Conservation (phyloP, 2,113 vertebrate species). For the Channa argus region DNA sequence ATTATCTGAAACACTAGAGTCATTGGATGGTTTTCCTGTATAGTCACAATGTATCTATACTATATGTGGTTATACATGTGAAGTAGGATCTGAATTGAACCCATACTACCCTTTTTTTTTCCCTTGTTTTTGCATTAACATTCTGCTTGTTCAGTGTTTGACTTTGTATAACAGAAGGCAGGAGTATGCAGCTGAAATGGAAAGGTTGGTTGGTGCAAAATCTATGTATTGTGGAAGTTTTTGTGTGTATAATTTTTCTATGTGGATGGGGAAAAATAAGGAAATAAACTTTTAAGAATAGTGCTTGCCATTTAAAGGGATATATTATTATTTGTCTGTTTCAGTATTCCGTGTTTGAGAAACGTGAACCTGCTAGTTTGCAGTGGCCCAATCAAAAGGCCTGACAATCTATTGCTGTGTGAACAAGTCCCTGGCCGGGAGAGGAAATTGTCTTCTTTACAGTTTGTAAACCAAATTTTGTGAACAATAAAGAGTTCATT, state of each 20-base stretch:
- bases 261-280: conserved; percentile 48
- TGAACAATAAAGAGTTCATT: not conserved
- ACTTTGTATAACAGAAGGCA: conserved; percentile 25
- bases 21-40: conserved; percentile 46
- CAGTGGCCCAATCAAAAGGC: conserved; percentile 16
- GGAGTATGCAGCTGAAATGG: conserved; percentile 32
- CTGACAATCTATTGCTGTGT: not conserved
- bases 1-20: conserved; percentile 61
- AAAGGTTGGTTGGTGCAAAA: conserved; percentile 46
- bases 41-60: conserved; percentile 50
- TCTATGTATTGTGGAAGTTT: conserved; percentile 56
- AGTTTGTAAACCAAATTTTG: not conserved
- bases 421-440: not conserved
- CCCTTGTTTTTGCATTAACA: conserved; percentile 48
- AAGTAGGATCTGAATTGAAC: conserved; percentile 43
- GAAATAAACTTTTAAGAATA: conserved; percentile 75
- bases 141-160: conserved; percentile 39
- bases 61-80: conserved; percentile 42
- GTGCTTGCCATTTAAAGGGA: not conserved
- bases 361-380: not conserved
- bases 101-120: conserved; percentile 22
- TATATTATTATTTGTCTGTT: not conserved
- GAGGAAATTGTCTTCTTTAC: not conserved
- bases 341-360: not conserved
- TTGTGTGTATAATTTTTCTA: conserved; percentile 72